phyloP scores from a whole-genome alignment of 2,888 invertebrate genomes.

The Stenichneumon culpator region DNA sequence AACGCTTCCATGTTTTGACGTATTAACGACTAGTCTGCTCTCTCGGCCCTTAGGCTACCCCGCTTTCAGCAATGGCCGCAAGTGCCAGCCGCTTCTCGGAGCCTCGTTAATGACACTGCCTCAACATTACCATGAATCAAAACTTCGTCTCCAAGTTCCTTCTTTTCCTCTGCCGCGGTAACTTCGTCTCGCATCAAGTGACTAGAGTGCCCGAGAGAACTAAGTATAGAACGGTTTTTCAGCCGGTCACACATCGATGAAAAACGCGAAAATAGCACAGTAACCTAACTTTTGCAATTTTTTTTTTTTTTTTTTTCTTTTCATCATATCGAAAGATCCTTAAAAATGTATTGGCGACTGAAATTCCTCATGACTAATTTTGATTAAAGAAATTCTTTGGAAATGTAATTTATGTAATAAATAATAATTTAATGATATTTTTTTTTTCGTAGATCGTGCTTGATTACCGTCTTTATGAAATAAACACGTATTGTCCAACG shows the following conservation, averaged over 20 bases:
- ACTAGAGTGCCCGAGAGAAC: neutral
- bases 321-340: no score
- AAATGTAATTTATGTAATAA: neutral
- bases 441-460: neutral
- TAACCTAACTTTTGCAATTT: no score
- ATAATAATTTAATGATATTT: neutral
- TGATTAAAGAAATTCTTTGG: no score
- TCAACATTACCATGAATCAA: conserved; percentile 27
- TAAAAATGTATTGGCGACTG: no score
- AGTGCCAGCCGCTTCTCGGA: conserved; percentile 11
- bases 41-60: conserved; percentile 28
- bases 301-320: no score
- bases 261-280: no score
- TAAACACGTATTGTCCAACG: neutral
- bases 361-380: no score
- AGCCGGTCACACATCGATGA: no score
- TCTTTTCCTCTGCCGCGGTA: neutral
- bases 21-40: conserved; percentile 45
- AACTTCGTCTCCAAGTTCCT: neutral
- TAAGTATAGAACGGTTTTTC: no score
- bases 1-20: conserved; percentile 54
- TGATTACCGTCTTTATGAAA: neutral
- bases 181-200: neutral
- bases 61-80: conserved; percentile 6
- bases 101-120: conserved; percentile 40